These are phyloP conservation scores for Phortica magna DNA, from an alignment of 2,888 invertebrate genomes.

Conservation along the genomic window DNA sequence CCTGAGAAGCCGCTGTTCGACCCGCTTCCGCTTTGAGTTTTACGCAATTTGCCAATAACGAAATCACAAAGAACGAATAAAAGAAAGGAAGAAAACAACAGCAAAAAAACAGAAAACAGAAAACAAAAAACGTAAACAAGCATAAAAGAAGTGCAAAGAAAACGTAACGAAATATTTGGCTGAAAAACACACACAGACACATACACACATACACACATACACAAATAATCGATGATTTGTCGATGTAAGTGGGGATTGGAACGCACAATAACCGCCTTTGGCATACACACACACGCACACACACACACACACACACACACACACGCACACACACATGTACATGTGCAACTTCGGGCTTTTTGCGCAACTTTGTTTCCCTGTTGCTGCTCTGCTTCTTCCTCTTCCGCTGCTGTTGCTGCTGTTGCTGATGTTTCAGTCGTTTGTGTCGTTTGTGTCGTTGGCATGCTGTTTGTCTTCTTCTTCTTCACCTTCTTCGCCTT, in stretches of 20 bases:
- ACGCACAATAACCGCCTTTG: not conserved
- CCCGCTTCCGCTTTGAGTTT: not conserved
- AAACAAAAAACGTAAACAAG: conserved; percentile 3
- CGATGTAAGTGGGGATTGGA: conserved; percentile 15
- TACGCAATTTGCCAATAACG: not conserved
- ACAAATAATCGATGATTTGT: conserved; percentile 41
- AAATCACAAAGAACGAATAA: not conserved
- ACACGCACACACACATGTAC: not conserved
- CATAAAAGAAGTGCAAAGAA: not conserved
- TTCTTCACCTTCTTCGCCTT: too few relatives aligned
- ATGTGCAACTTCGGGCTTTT: not conserved
- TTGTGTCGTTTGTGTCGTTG: not conserved
- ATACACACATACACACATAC: not conserved
- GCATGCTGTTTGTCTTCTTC: too few relatives aligned
- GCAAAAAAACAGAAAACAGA: not conserved
- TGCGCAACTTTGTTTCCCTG: not conserved
- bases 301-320: not conserved
- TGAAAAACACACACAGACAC: not conserved
- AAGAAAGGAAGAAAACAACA: not conserved
- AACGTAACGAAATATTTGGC: conserved; percentile 3
- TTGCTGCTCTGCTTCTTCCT: not conserved
- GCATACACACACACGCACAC: not conserved
- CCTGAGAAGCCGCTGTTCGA: not conserved
- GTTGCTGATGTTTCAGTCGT: not conserved
- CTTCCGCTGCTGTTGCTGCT: not conserved